A percentile compares a stretch with the other conserved stretches of the same genome.
phyloP scores from a whole-genome alignment of 2,113 vertebrate genomes.

The Orthonyx spaldingii region DNA sequence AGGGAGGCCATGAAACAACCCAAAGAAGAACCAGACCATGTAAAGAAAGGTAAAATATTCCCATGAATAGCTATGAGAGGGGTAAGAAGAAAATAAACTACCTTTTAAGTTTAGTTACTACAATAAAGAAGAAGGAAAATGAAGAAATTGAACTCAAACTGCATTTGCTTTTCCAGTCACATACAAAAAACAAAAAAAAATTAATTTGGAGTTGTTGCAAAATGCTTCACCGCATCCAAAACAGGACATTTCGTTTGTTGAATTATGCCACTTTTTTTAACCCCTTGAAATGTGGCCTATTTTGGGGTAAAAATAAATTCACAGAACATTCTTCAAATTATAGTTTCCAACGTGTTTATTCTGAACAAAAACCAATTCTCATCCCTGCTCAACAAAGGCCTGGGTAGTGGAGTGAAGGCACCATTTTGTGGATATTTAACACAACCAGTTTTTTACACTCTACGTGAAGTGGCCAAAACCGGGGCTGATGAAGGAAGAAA shows the following conservation, averaged over 20 bases:
- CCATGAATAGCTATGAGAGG: neutral
- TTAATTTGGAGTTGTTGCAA: neutral
- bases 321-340: neutral
- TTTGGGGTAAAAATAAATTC: neutral
- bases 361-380: neutral
- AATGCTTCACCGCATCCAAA: constrained; percentile 1
- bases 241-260: neutral
- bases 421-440: neutral
- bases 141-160: neutral
- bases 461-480: neutral
- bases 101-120: neutral
- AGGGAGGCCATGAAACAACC: neutral
- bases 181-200: neutral
- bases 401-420: rapidly evolving
- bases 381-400: neutral
- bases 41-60: neutral
- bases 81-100: neutral
- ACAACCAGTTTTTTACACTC: neutral
- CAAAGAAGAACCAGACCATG: neutral
- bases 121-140: neutral
- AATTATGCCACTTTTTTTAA: neutral
- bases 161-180: neutral
- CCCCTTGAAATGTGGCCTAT: neutral
- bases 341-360: neutral
- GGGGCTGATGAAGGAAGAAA: neutral